These are phyloP conservation scores for Aphaenogaster ashmeadi DNA, from an alignment of 1,140 invertebrate species.

Conservation along the genomic window DNA sequence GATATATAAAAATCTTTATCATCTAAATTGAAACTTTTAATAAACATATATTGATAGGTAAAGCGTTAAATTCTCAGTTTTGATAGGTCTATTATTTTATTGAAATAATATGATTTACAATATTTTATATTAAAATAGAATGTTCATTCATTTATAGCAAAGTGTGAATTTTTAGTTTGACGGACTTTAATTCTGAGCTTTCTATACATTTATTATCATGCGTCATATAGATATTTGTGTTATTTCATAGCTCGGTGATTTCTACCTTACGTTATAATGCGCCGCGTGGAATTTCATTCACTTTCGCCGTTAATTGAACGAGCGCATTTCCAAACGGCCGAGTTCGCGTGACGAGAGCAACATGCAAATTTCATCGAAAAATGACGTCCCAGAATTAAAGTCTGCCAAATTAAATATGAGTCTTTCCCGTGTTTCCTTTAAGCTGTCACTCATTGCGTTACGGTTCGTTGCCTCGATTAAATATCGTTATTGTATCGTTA, in stretches of 20 bases:
- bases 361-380: constrained; percentile 61
- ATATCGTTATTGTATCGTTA: constrained; percentile 64
- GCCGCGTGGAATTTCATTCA: constrained; percentile 78
- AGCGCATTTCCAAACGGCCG: constrained; percentile 31
- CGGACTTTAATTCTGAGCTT: background rate
- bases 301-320: constrained; percentile 82
- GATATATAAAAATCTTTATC: background rate
- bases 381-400: constrained; percentile 24
- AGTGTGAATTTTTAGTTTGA: background rate
- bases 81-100: background rate
- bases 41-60: background rate
- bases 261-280: constrained; percentile 41
- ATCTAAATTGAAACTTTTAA: background rate
- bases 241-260: constrained; percentile 8
- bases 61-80: background rate
- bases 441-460: constrained; percentile 25
- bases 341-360: constrained; percentile 53
- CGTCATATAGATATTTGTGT: background rate
- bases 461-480: constrained; percentile 68
- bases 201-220: background rate
- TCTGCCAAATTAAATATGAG: constrained; percentile 22
- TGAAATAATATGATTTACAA: background rate
- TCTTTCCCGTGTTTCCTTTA: constrained; percentile 19
- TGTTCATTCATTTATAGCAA: background rate
- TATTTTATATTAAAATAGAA: background rate